These are phyloP conservation scores for Cyprinodon brontotheroides DNA, from an alignment of 2,113 vertebrate species.

Conservation along the genomic window DNA sequence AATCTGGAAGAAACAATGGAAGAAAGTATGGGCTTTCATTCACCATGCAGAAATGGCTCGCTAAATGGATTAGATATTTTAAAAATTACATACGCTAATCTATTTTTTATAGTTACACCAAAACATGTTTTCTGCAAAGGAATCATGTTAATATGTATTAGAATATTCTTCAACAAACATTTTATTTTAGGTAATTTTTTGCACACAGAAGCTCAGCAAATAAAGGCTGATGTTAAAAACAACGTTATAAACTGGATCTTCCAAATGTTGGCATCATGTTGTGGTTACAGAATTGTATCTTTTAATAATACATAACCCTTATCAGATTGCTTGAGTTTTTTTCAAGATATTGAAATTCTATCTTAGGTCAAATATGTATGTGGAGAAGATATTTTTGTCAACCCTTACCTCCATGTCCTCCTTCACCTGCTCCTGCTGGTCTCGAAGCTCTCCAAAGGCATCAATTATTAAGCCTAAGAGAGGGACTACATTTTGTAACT, in stretches of 20 bases:
- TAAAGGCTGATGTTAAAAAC: not conserved
- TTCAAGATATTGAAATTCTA: not conserved
- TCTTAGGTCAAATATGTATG: not conserved
- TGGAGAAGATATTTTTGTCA: not conserved
- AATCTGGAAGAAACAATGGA: not conserved
- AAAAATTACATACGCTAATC: not conserved
- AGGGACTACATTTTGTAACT: not conserved
- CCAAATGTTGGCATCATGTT: not conserved
- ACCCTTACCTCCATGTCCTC: slow-evolving; percentile 74
- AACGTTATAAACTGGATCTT: not conserved
- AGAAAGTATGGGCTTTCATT: not conserved
- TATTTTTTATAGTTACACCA: not conserved
- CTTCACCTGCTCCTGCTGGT: slow-evolving; percentile 78
- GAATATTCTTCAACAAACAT: not conserved
- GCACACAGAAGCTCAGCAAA: not conserved
- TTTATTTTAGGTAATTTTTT: not conserved
- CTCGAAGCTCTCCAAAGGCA: slow-evolving; percentile 75
- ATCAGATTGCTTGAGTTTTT: not conserved
- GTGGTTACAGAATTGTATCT: not conserved
- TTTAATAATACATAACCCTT: not conserved
- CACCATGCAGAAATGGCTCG: no score
- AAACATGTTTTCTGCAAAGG: not conserved
- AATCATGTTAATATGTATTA: not conserved
- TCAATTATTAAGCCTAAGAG: slow-evolving; percentile 74
- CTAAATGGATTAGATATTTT: not conserved